Percentiles rank a stretch among this genome's conserved stretches.
Evolutionary conservation across 1,140 invertebrate genomes (phyloP).

Genomic region (Halyomorpha halys): DNA sequence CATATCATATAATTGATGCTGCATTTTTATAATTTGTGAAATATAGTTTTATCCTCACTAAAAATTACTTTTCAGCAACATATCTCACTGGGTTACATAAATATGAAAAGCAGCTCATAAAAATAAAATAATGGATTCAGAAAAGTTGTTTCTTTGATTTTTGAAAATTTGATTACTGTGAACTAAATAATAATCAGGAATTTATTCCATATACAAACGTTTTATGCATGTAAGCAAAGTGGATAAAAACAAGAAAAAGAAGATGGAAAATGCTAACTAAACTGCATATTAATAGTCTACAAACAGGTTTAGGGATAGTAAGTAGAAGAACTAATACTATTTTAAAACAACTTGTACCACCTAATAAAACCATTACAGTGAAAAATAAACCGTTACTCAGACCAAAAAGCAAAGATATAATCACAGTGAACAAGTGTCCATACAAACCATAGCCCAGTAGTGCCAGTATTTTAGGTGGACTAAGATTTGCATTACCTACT

Average conservation of each 20-base stretch:
- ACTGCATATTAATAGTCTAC: conserved; percentile 40
- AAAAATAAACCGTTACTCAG: conserved; percentile 39
- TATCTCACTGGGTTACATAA: no score
- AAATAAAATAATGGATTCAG: not conserved
- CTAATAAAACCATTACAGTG: conserved; percentile 36
- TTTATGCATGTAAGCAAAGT: conserved; percentile 42
- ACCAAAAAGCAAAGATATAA: conserved; percentile 36
- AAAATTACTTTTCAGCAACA: no score
- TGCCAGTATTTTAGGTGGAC: conserved; percentile 36
- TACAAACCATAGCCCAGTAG: conserved; percentile 41
- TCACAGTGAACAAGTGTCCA: conserved; percentile 39
- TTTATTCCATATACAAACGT: conserved; percentile 32
- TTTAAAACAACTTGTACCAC: conserved; percentile 38
- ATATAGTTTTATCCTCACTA: no score
- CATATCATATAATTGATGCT: no score
- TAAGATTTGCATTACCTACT: conserved; percentile 34
- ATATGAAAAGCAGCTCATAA: no score
- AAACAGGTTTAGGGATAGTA: conserved; percentile 38
- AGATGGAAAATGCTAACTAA: conserved; percentile 37
- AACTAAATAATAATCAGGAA: not conserved
- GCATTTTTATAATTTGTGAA: no score
- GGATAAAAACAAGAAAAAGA: conserved; percentile 39
- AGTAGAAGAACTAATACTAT: conserved; percentile 38
- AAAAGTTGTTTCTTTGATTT: not conserved
- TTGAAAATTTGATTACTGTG: not conserved